phyloP scores from a whole-genome alignment of 2,888 invertebrate genomes.

The Tortrix viridana region DNA sequence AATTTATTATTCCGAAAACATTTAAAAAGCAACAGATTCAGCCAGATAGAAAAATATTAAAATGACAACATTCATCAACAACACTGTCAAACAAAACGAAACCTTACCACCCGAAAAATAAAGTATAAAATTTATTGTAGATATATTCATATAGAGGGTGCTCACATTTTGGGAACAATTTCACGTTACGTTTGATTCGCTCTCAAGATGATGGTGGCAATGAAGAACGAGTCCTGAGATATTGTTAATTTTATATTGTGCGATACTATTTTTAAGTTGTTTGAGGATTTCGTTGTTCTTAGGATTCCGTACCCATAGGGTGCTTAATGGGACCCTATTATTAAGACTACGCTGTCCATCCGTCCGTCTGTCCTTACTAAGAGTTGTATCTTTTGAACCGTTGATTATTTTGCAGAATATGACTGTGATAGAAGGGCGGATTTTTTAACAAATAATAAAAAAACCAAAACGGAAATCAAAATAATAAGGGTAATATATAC shows the following conservation, averaged over 20 bases:
- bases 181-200: constrained; percentile 37
- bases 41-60: constrained; percentile 35
- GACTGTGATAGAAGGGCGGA: too few relatives aligned
- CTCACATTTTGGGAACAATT: constrained; percentile 34
- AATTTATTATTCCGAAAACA: constrained; percentile 26
- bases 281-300: constrained; percentile 15
- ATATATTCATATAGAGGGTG: constrained; percentile 25
- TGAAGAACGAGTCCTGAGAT: constrained; percentile 30
- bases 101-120: not conserved
- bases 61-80: constrained; percentile 28
- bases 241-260: constrained; percentile 29
- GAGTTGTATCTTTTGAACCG: too few relatives aligned
- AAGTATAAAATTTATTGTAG: not conserved
- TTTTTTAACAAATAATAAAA: too few relatives aligned
- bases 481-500: too few relatives aligned
- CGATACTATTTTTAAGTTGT: constrained; percentile 32
- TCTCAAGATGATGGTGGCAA: constrained; percentile 33
- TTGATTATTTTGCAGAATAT: too few relatives aligned
- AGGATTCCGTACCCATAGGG: not conserved
- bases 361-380: too few relatives aligned
- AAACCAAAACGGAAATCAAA: too few relatives aligned
- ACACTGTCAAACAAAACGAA: not conserved
- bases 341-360: too few relatives aligned
- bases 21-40: constrained; percentile 30
- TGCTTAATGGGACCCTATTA: not conserved